Evolutionary conservation across 2,113 vertebrate genomes (phyloP).

Genomic region (Ammodytes dubius): DNA sequence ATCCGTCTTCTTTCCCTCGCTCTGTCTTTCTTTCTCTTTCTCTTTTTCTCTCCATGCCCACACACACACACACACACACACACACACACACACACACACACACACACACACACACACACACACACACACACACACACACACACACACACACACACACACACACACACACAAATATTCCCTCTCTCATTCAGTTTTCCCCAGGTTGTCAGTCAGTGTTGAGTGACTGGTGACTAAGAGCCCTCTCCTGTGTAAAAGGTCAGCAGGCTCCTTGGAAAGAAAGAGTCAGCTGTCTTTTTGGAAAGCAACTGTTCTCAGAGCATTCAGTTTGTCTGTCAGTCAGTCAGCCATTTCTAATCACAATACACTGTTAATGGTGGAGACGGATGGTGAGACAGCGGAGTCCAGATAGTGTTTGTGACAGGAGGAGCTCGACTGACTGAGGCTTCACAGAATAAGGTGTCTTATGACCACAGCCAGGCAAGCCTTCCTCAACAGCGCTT

Average conservation of each 20-base stretch:
- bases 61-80: slow-evolving; percentile 12
- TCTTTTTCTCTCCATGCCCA: neutral
- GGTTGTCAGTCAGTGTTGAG: slow-evolving; percentile 79
- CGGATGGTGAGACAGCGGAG: slow-evolving; percentile 11
- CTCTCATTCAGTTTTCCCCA: slow-evolving; percentile 72
- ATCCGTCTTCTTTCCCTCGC: slow-evolving; percentile 5
- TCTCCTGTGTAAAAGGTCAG: slow-evolving; percentile 73
- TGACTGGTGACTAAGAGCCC: slow-evolving; percentile 78
- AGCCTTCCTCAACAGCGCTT: slow-evolving; percentile 52
- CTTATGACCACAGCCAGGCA: slow-evolving; percentile 47
- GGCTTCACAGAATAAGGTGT: neutral
- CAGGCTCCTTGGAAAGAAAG: slow-evolving; percentile 65
- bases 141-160: slow-evolving; percentile 11
- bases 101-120: slow-evolving; percentile 17
- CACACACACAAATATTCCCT: slow-evolving; percentile 6
- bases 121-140: slow-evolving; percentile 23
- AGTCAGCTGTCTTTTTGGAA: slow-evolving; percentile 78
- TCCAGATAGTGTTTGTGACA: slow-evolving; percentile 36
- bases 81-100: slow-evolving; percentile 19
- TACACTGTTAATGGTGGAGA: slow-evolving; percentile 67
- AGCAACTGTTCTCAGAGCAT: slow-evolving; percentile 75
- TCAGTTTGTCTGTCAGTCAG: slow-evolving; percentile 59
- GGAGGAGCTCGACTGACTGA: neutral
- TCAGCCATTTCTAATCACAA: slow-evolving; percentile 76
- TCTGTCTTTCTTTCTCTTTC: slow-evolving; percentile 6